phyloP scores from a whole-genome alignment of 2,797 vertebrate species.

The Pelochelys cantorii region DNA sequence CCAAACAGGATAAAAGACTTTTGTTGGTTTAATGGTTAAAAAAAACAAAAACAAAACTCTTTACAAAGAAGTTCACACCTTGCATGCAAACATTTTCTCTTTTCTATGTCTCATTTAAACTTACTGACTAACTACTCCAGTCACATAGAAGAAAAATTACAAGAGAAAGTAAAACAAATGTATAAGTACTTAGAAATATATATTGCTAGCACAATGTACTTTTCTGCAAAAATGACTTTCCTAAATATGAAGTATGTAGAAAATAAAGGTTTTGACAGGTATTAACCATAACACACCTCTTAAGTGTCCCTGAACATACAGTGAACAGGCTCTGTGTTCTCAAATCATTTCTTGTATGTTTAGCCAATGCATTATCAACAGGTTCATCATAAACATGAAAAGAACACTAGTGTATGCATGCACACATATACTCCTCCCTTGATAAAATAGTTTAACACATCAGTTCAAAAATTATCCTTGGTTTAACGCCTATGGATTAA shows the following conservation, averaged over 20 bases:
- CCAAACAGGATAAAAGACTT: background rate
- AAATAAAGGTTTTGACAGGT: background rate
- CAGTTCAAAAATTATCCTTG: background rate
- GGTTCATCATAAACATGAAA: background rate
- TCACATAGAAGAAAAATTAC: background rate
- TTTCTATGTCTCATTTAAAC: background rate
- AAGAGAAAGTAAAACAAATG: background rate
- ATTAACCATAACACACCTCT: background rate
- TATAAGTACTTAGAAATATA: background rate
- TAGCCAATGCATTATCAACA: background rate
- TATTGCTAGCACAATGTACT: background rate
- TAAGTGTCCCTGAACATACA: background rate
- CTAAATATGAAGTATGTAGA: background rate
- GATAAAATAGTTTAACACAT: background rate
- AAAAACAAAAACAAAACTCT: background rate
- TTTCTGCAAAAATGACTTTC: background rate
- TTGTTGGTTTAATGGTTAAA: background rate
- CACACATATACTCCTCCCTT: background rate
- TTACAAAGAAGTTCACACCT: background rate
- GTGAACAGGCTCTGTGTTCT: background rate
- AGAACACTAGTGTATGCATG: background rate
- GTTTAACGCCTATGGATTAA: background rate
- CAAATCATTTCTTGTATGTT: background rate
- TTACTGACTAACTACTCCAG: background rate
- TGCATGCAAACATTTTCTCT: background rate